Conservation (phyloP, 2,888 invertebrate species). For the Labia minor region DNA sequence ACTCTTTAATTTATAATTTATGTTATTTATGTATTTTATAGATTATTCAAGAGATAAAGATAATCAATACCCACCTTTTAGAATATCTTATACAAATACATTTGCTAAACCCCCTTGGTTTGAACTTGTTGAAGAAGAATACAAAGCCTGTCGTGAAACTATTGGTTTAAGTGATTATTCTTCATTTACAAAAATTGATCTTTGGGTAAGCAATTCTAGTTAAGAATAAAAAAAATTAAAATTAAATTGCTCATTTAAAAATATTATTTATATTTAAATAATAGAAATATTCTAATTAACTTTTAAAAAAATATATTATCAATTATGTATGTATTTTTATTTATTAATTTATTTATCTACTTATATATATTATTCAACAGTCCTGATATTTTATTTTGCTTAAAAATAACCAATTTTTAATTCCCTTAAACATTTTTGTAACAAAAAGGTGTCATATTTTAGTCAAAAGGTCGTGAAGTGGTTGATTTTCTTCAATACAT, state of each 20-base stretch:
- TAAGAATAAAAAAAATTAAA: conserved; percentile 17
- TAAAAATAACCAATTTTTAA: too few relatives aligned
- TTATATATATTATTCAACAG: too few relatives aligned
- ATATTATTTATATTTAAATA: not conserved
- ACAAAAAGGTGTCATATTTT: too few relatives aligned
- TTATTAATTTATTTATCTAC: too few relatives aligned
- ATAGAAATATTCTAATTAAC: conserved; percentile 7
- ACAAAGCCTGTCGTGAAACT: conserved; percentile 84
- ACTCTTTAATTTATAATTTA: conserved; percentile 21
- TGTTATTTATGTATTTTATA: conserved; percentile 22
- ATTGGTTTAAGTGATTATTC: conserved; percentile 93
- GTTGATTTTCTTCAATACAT: conserved; percentile 81
- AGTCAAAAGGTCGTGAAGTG: conserved; percentile 80
- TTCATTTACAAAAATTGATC: conserved; percentile 90
- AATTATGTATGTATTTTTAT: too few relatives aligned
- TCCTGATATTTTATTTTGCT: too few relatives aligned
- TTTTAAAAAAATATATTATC: too few relatives aligned
- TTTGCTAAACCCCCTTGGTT: conserved; percentile 93
- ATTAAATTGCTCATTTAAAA: not conserved
- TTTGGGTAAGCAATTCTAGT: conserved; percentile 54
- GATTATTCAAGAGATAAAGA: not conserved
- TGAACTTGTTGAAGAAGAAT: conserved; percentile 75
- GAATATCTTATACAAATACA: conserved; percentile 67
- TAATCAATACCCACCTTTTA: conserved; percentile 39
- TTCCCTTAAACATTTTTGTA: too few relatives aligned